Percentiles rank a stretch among this genome's conserved stretches.
Conservation (phyloP, 2,797 vertebrate species). For the Pachyuromys duprasi region DNA sequence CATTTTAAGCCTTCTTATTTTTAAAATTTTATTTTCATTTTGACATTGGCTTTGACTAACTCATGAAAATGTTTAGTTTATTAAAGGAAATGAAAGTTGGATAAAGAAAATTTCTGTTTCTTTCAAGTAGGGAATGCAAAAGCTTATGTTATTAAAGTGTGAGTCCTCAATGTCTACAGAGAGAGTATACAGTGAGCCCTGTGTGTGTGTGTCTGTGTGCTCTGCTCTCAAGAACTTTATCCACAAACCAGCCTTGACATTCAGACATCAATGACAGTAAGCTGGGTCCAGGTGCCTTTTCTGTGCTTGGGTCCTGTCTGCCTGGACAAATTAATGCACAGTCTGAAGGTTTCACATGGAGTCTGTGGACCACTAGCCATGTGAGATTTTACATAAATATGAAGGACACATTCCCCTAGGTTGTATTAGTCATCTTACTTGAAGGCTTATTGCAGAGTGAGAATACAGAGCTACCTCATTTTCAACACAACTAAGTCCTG, state of each 20-base stretch:
- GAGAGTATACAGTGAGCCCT: neutral
- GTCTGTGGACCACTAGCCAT: neutral
- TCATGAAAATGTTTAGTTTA: conserved; percentile 47
- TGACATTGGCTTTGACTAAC: conserved; percentile 48
- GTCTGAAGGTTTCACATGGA: conserved; percentile 46
- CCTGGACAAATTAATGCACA: neutral
- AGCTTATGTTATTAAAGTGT: conserved; percentile 45
- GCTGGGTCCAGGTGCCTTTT: neutral
- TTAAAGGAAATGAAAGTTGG: conserved; percentile 60
- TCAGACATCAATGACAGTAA: neutral
- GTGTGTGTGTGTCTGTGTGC: neutral
- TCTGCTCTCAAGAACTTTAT: neutral
- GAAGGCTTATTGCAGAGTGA: neutral
- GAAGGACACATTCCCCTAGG: neutral
- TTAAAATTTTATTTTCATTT: conserved; percentile 25
- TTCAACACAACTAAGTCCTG: neutral
- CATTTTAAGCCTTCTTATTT: conserved; percentile 30
- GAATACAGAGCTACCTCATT: neutral
- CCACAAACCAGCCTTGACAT: neutral
- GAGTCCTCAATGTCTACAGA: neutral
- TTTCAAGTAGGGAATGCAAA: conserved; percentile 50
- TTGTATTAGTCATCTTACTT: neutral
- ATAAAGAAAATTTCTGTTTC: conserved; percentile 62
- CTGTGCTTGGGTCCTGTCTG: neutral
- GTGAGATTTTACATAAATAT: neutral